phyloP scores from a whole-genome alignment of 1,140 invertebrate species.

The Ceratina australensis region DNA sequence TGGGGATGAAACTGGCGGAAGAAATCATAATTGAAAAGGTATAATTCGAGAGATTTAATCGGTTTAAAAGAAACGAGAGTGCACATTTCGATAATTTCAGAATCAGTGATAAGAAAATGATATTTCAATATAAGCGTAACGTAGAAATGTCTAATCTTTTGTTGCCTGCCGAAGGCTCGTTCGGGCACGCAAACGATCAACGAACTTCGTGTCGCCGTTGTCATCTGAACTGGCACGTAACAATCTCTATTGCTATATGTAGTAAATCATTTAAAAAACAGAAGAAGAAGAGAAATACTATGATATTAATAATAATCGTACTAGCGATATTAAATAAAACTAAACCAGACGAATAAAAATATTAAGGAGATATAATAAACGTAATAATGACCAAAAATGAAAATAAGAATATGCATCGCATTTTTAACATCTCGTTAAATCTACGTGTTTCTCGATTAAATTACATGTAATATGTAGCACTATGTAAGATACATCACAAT shows the following conservation, averaged over 20 bases:
- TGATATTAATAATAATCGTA: conserved; percentile 56
- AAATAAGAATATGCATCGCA: conserved; percentile 61
- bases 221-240: conserved; percentile 68
- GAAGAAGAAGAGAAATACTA: conserved; percentile 50
- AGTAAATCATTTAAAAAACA: conserved; percentile 60
- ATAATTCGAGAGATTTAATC: neutral
- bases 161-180: conserved; percentile 43
- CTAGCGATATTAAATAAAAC: conserved; percentile 61
- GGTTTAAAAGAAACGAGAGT: neutral
- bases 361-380: conserved; percentile 67
- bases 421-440: conserved; percentile 59
- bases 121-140: conserved; percentile 9
- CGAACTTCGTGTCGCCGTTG: conserved; percentile 50
- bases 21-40: conserved; percentile 12
- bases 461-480: conserved; percentile 68
- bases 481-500: conserved; percentile 79
- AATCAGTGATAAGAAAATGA: neutral
- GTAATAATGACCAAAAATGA: conserved; percentile 65
- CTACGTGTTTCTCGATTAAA: conserved; percentile 61
- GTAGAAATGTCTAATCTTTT: conserved; percentile 21
- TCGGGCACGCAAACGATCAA: conserved; percentile 58
- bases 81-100: neutral
- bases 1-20: conserved; percentile 68
- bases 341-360: conserved; percentile 55
- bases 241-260: conserved; percentile 64